Conservation (phyloP, 2,113 vertebrate species). For the Maccullochella peelii region DNA sequence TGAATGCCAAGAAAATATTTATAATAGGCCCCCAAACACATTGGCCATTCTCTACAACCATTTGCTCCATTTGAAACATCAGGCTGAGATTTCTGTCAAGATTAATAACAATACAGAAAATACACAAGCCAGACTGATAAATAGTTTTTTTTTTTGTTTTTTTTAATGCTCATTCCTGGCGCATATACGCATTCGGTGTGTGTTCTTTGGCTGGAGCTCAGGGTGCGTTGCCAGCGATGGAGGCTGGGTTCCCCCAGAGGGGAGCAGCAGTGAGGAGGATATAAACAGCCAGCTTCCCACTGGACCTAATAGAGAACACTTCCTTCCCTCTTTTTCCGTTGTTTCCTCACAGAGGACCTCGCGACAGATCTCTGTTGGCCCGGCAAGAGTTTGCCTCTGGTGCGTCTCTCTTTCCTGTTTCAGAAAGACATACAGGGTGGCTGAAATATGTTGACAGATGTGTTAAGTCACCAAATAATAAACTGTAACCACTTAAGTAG, state of each 20-base stretch:
- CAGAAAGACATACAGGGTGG: neutral
- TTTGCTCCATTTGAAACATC: neutral
- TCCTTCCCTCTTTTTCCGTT: slow-evolving; percentile 26
- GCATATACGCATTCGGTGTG: neutral
- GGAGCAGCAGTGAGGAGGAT: neutral
- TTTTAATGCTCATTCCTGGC: neutral
- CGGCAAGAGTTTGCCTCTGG: neutral
- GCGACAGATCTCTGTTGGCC: slow-evolving; percentile 14
- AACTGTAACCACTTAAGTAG: neutral
- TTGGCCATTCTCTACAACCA: too few species aligned
- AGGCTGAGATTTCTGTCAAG: neutral
- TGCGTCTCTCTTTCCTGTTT: neutral
- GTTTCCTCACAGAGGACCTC: slow-evolving; percentile 7
- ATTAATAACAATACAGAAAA: neutral
- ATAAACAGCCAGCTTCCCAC: slow-evolving; percentile 36
- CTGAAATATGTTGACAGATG: neutral
- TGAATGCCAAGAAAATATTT: too few species aligned
- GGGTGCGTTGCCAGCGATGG: slow-evolving; percentile 18
- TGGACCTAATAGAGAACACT: slow-evolving; percentile 24
- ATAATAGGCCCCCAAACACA: too few species aligned
- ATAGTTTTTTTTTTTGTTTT: neutral
- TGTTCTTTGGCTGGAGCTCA: slow-evolving; percentile 9
- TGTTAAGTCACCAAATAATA: neutral
- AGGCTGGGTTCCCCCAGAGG: slow-evolving; percentile 24
- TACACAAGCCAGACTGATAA: neutral